phyloP scores from a whole-genome alignment of 2,888 invertebrate genomes.

The Fragum whitleyi region DNA sequence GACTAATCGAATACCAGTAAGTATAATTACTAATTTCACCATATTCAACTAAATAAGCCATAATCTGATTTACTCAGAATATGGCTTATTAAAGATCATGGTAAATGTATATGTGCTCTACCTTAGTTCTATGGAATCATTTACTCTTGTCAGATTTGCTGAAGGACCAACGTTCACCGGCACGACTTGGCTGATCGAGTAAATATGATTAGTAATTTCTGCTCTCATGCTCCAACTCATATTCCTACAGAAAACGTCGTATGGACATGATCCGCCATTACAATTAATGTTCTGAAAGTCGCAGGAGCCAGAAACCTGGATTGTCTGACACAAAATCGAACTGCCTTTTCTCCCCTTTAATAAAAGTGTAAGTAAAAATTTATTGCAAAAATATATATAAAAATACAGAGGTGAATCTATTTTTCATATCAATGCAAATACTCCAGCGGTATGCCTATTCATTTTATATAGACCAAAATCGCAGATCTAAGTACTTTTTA shows the following conservation, averaged over 20 bases:
- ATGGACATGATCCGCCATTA: neutral
- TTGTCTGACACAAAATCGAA: conserved; percentile 3
- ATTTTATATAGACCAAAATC: too few species aligned
- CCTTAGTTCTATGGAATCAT: conserved; percentile 34
- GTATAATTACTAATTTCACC: too few species aligned
- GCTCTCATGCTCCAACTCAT: conserved; percentile 38
- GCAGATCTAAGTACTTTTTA: too few species aligned
- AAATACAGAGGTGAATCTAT: too few species aligned
- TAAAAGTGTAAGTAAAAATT: neutral
- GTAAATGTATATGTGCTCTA: too few species aligned
- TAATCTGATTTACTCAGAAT: too few species aligned
- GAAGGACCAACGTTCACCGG: conserved; percentile 39
- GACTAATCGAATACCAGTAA: too few species aligned
- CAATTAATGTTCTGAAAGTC: conserved; percentile 28
- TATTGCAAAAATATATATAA: too few species aligned
- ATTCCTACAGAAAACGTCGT: conserved; percentile 18
- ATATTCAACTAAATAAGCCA: too few species aligned
- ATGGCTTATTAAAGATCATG: neutral
- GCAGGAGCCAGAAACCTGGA: conserved; percentile 5
- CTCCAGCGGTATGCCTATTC: too few species aligned
- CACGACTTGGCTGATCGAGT: conserved; percentile 24
- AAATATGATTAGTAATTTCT: conserved; percentile 29
- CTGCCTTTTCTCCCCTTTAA: neutral
- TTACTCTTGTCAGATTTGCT: conserved; percentile 31
- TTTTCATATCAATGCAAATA: too few species aligned